Conservation (phyloP, 2,888 invertebrate genomes). For the Cremastinae sp. region DNA sequence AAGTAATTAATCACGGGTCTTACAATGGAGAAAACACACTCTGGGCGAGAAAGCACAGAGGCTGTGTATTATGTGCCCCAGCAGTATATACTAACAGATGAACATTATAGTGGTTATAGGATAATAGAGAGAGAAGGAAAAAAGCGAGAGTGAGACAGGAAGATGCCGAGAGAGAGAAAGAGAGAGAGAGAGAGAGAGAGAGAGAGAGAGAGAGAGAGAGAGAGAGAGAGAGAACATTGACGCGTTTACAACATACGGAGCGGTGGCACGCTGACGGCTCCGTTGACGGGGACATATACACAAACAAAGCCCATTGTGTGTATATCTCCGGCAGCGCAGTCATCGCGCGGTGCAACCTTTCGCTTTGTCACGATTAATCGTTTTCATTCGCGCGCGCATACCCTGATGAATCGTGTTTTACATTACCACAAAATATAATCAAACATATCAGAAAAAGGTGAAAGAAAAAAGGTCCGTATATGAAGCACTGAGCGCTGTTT, state of each 20-base stretch:
- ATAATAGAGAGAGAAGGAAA: constrained; percentile 43
- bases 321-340: constrained; percentile 47
- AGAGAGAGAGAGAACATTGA: constrained; percentile 49
- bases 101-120: constrained; percentile 25
- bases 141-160: constrained; percentile 40
- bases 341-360: constrained; percentile 60
- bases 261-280: constrained; percentile 50
- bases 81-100: background rate
- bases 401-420: constrained; percentile 18
- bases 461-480: constrained; percentile 10
- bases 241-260: constrained; percentile 34
- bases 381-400: constrained; percentile 54
- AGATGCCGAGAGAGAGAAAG: constrained; percentile 23
- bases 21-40: constrained; percentile 47
- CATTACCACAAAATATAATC: constrained; percentile 60
- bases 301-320: constrained; percentile 63
- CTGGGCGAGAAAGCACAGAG: constrained; percentile 26
- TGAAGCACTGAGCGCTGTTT: constrained; percentile 17
- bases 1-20: constrained; percentile 65
- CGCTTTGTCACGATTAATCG: constrained; percentile 64
- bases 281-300: constrained; percentile 61
- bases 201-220: constrained; percentile 43
- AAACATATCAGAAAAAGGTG: constrained; percentile 30
- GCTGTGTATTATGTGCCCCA: constrained; percentile 19
- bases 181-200: constrained; percentile 34